phyloP scores from a whole-genome alignment of 1,140 invertebrate species.

The Aphelinus certus region DNA sequence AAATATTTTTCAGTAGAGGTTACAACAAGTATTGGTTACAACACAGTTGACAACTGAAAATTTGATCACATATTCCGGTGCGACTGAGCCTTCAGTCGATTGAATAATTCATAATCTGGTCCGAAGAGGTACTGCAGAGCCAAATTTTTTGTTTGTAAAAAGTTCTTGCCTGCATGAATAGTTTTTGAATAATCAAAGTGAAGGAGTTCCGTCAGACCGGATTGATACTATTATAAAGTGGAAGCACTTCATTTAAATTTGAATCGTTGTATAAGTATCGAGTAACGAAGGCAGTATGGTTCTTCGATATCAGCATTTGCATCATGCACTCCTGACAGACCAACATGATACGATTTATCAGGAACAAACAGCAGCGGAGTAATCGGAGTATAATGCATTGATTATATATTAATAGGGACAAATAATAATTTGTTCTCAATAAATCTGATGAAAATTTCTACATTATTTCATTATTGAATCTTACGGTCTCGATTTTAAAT shows the following conservation, averaged over 20 bases:
- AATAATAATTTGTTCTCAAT: too few relatives aligned
- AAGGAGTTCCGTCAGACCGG: neutral
- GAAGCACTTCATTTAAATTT: constrained; percentile 22
- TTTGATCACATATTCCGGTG: neutral
- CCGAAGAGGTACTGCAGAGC: neutral
- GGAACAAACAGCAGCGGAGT: neutral
- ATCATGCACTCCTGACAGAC: neutral
- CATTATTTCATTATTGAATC: too few relatives aligned
- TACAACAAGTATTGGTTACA: too few relatives aligned
- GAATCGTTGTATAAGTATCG: constrained; percentile 18
- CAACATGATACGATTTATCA: neutral
- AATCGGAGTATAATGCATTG: neutral
- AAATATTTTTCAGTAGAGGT: too few relatives aligned
- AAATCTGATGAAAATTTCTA: too few relatives aligned
- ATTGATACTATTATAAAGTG: constrained; percentile 18
- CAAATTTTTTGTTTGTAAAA: neutral
- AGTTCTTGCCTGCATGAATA: neutral
- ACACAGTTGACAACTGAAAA: neutral
- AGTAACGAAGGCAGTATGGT: constrained; percentile 7
- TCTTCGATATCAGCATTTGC: constrained; percentile 21
- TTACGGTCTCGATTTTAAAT: too few relatives aligned
- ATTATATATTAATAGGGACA: constrained; percentile 4
- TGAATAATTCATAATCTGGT: neutral
- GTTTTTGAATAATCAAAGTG: constrained; percentile 21
- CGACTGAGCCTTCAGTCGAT: neutral